phyloP scores from a whole-genome alignment of 2,888 invertebrate genomes.

The Quadriops clusia region DNA sequence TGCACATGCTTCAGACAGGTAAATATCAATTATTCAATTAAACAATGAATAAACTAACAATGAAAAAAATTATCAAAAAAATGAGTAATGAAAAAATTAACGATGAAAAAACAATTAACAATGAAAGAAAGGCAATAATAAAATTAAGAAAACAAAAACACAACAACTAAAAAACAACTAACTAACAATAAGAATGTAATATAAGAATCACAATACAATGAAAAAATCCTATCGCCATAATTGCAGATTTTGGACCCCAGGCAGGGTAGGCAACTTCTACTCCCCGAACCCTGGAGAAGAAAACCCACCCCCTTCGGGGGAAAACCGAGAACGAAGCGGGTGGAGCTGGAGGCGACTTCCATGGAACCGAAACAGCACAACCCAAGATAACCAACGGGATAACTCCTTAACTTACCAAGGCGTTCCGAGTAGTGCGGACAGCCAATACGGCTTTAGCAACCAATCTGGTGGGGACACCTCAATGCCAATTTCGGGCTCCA shows the following conservation, averaged over 20 bases:
- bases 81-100: conserved; percentile 4
- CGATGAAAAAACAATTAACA: too few species aligned
- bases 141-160: too few species aligned
- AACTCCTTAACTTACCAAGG: conserved; percentile 49
- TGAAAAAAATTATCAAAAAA: neutral
- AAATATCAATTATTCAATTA: too few species aligned
- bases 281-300: conserved; percentile 69
- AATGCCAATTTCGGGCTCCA: conserved; percentile 31
- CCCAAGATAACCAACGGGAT: conserved; percentile 28
- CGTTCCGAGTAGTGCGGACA: conserved; percentile 62
- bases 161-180: too few species aligned
- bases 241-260: conserved; percentile 46
- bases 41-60: too few species aligned
- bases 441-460: conserved; percentile 68
- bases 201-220: neutral
- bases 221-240: neutral
- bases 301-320: conserved; percentile 22
- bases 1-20: conserved; percentile 35
- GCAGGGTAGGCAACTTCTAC: conserved; percentile 68
- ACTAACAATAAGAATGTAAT: too few species aligned
- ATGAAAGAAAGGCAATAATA: too few species aligned
- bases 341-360: conserved; percentile 65
- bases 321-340: conserved; percentile 35
- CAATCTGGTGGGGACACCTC: conserved; percentile 31
- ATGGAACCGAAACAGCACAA: conserved; percentile 49